Evolutionary conservation across 2,797 vertebrate species (phyloP).

Genomic region (Rhabdomys pumilio): DNA sequence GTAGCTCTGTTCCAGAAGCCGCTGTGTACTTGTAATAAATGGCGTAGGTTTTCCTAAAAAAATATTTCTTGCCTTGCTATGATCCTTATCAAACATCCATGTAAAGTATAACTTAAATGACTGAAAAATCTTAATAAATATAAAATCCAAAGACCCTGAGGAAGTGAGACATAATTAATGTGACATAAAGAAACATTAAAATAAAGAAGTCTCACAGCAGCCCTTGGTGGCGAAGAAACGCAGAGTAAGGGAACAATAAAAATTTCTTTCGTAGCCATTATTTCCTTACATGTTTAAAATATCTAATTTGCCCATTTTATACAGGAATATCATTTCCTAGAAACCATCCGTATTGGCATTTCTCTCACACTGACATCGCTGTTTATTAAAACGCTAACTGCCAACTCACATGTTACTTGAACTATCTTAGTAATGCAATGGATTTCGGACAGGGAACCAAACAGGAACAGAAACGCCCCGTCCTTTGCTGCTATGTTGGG

Average conservation of each 20-base stretch:
- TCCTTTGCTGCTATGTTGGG: background rate
- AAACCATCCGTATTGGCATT: background rate
- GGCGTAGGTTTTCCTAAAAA: background rate
- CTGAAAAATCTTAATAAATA: background rate
- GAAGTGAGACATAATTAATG: background rate
- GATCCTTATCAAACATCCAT: background rate
- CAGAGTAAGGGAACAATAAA: background rate
- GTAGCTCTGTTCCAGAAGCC: background rate
- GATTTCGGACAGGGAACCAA: background rate
- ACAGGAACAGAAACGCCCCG: background rate
- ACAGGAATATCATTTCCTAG: constrained; percentile 2
- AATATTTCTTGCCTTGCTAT: background rate
- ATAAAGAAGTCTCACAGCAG: constrained; percentile 13
- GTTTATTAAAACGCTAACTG: constrained; percentile 13
- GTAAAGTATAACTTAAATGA: background rate
- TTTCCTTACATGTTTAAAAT: constrained; percentile 14
- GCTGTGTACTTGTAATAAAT: background rate
- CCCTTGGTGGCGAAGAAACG: constrained; percentile 58
- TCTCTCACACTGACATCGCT: background rate
- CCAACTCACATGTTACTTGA: background rate
- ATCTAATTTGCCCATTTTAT: background rate
- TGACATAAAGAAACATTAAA: background rate
- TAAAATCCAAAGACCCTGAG: background rate
- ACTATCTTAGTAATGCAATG: background rate
- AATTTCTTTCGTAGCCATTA: background rate